Conservation (phyloP, 2,797 vertebrate species). For the Sebastolobus altivelis region DNA sequence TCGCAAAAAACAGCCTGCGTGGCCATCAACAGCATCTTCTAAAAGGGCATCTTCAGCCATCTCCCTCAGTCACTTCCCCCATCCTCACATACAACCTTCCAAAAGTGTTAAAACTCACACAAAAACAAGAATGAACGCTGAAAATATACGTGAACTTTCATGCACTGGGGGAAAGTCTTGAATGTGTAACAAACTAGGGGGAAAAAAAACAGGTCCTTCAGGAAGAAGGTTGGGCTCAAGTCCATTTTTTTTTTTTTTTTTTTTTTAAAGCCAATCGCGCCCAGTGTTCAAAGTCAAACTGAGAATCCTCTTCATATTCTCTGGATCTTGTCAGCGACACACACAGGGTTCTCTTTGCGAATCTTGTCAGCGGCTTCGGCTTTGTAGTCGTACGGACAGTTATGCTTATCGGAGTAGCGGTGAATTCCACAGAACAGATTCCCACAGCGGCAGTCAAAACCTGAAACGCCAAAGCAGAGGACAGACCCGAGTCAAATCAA, state of each 20-base stretch:
- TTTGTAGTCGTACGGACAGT: slow-evolving; percentile 92
- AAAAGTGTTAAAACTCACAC: slow-evolving; percentile 47
- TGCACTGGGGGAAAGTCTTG: slow-evolving; percentile 61
- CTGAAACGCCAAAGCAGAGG: slow-evolving; percentile 65
- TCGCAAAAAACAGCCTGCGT: background rate
- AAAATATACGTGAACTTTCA: slow-evolving; percentile 65
- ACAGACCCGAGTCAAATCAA: background rate
- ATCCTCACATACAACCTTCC: slow-evolving; percentile 22
- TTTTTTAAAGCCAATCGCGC: slow-evolving; percentile 39
- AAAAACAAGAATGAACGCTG: slow-evolving; percentile 52
- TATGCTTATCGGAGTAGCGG: slow-evolving; percentile 92
- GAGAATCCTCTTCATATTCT: slow-evolving; percentile 87
- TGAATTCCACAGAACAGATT: slow-evolving; percentile 92
- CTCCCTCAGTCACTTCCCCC: slow-evolving; percentile 1
- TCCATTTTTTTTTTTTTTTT: slow-evolving; percentile 46
- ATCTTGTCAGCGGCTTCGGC: slow-evolving; percentile 91
- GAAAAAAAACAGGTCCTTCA: slow-evolving; percentile 66
- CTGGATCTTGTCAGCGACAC: slow-evolving; percentile 93
- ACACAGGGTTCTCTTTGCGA: slow-evolving; percentile 91
- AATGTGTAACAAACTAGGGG: slow-evolving; percentile 39
- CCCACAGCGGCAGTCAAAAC: slow-evolving; percentile 92
- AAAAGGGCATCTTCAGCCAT: slow-evolving; percentile 13
- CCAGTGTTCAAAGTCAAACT: slow-evolving; percentile 56
- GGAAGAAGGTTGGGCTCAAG: slow-evolving; percentile 68
- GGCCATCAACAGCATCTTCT: slow-evolving; percentile 22